Evolutionary conservation across 2,113 vertebrate genomes (phyloP), one percentile per base, ranked within the genome.

Genomic region (Callopanchax toddi): DNA sequence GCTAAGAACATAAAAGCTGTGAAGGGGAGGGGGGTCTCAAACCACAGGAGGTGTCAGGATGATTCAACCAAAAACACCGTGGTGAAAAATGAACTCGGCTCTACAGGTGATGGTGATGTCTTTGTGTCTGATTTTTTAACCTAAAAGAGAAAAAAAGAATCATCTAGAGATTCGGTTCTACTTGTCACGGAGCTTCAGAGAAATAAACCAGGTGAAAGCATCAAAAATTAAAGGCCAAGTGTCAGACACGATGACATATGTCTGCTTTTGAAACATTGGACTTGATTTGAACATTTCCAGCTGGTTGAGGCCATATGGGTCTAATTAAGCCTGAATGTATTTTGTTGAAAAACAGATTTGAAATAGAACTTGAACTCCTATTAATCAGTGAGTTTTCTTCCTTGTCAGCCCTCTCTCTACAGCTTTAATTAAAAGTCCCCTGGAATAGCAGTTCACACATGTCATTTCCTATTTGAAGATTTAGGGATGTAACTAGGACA

Each of bases 391-490:
- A 88, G 72, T 78, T 78, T 83, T 86, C 84, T 60, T 77, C 37
- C 79, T 67, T 79, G 87, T 90, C 90, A 89, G 79, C 63, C 82
- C 65, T 87, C 83, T 77, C 68, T 87, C 83, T 76, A 37, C 84
- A 79, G 87, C 86, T 90, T 90, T 93, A 92, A 93, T 93, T 92
- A 91, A 92, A 92, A 89, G 76, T 86, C 81, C 81, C 82, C 75
- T 84, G 84, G 83, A 91, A 87, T 79, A 78, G 84, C 75, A 16
- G 75, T 83, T 90, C 87, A 90, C 89, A 86, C 85, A 67, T 91
- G 91, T 89, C 91, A 91, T 83, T 87, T 91, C 76, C 77, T 81
- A 85, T 90, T 87, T 89, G 89, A 90, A 87, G 76, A 81, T 67
- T 82, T 42, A 18, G 65, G 60, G 61, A 64, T 79, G 76, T 81